Evolutionary conservation across 2,888 invertebrate species (phyloP).

Genomic region (Papilio elwesi): DNA sequence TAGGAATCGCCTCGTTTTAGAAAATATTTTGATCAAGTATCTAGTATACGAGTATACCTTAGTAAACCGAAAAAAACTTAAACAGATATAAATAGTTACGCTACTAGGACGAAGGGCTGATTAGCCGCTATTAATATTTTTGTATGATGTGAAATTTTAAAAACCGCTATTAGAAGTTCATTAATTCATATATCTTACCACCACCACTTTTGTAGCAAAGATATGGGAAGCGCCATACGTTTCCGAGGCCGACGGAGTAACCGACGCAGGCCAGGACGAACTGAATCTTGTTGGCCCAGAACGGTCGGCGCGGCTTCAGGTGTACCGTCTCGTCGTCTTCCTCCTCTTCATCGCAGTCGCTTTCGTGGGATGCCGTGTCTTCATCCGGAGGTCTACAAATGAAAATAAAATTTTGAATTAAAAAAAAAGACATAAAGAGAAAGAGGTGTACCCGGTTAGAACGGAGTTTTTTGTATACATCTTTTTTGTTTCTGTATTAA

Average conservation of each 20-base stretch:
- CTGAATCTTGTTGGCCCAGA: slow-evolving; percentile 95
- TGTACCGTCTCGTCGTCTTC: slow-evolving; percentile 88
- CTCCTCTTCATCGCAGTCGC: slow-evolving; percentile 88
- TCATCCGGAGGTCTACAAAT: slow-evolving; percentile 88
- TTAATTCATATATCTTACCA: slow-evolving; percentile 80
- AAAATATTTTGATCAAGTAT: too few relatives aligned
- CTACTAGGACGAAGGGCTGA: background rate
- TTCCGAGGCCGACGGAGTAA: slow-evolving; percentile 94
- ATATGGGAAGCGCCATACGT: slow-evolving; percentile 97
- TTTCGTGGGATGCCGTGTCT: slow-evolving; percentile 89
- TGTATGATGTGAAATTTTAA: background rate
- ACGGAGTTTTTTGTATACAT: too few relatives aligned
- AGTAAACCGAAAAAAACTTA: too few relatives aligned
- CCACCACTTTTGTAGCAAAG: slow-evolving; percentile 95
- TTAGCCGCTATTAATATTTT: background rate
- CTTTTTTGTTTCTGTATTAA: too few relatives aligned
- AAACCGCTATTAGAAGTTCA: background rate
- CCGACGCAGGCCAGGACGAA: slow-evolving; percentile 95
- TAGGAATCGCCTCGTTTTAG: too few relatives aligned
- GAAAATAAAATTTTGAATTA: background rate
- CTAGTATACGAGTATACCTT: too few relatives aligned
- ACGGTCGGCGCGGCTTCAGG: slow-evolving; percentile 90
- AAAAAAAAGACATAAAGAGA: too few relatives aligned
- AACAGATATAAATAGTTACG: too few relatives aligned
- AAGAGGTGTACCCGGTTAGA: too few relatives aligned